Evolutionary conservation across 2,113 vertebrate species (phyloP).

Genomic region (Hyperoodon ampullatus): DNA sequence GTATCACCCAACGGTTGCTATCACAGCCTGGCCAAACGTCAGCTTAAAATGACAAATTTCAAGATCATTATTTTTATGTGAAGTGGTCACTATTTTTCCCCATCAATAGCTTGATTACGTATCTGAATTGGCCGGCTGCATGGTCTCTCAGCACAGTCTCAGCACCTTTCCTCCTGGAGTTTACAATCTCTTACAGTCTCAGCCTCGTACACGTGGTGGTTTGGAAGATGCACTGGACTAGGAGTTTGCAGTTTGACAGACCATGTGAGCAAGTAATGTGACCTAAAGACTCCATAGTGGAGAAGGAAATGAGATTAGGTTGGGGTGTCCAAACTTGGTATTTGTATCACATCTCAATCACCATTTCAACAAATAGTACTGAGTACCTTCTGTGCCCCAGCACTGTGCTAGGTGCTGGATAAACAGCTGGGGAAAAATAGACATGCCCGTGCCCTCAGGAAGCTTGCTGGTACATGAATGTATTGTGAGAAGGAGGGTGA

Average conservation of each 20-base stretch:
- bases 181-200: background rate
- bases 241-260: background rate
- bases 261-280: background rate
- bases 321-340: background rate
- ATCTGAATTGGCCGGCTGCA: background rate
- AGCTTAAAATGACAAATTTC: background rate
- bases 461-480: background rate
- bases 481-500: background rate
- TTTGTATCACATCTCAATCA: background rate
- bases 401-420: background rate
- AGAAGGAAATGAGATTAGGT: background rate
- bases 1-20: background rate
- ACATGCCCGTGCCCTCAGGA: background rate
- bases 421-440: background rate
- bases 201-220: no score
- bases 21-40: background rate
- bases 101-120: background rate
- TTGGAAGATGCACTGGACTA: background rate
- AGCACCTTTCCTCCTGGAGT: background rate
- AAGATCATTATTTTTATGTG: background rate
- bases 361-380: background rate
- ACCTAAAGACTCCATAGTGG: background rate
- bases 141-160: background rate
- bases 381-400: background rate
- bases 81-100: background rate